Conservation (phyloP, 2,113 vertebrate genomes). For the Myotis yumanensis region DNA sequence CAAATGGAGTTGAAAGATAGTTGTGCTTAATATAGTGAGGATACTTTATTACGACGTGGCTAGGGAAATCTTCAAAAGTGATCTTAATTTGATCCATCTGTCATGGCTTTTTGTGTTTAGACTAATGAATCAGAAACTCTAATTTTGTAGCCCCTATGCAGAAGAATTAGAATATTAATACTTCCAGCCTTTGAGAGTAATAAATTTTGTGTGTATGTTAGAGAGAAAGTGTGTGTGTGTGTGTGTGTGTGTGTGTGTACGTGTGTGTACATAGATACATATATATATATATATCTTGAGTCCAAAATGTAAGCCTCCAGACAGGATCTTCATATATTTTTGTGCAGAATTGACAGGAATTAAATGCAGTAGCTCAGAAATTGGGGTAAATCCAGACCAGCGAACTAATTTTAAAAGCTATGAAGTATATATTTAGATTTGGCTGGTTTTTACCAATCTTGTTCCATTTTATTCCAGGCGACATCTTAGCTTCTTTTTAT, state of each 20-base stretch:
- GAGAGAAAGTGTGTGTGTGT: neutral
- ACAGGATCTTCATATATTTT: constrained; percentile 39
- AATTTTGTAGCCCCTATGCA: neutral
- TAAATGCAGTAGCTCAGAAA: constrained; percentile 58
- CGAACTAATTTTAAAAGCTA: constrained; percentile 67
- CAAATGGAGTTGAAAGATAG: neutral
- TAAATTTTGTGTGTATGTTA: neutral
- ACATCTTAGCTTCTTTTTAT: constrained; percentile 68
- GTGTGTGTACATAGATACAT: no score
- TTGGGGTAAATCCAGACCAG: constrained; percentile 59
- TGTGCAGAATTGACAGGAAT: constrained; percentile 50
- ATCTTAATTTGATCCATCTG: neutral
- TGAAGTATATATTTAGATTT: constrained; percentile 69
- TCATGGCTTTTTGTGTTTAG: constrained; percentile 25
- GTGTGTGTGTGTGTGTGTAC: neutral
- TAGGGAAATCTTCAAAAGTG: neutral
- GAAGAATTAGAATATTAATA: constrained; percentile 16
- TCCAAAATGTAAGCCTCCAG: constrained; percentile 26
- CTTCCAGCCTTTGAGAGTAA: neutral
- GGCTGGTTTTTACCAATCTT: constrained; percentile 45
- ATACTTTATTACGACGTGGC: neutral
- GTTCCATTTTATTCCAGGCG: constrained; percentile 57
- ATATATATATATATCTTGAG: neutral
- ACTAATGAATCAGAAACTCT: constrained; percentile 42
- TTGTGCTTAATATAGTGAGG: neutral